These are phyloP conservation scores for Antennarius maculatus DNA, from an alignment of 2,797 vertebrate genomes.

Conservation along the genomic window DNA sequence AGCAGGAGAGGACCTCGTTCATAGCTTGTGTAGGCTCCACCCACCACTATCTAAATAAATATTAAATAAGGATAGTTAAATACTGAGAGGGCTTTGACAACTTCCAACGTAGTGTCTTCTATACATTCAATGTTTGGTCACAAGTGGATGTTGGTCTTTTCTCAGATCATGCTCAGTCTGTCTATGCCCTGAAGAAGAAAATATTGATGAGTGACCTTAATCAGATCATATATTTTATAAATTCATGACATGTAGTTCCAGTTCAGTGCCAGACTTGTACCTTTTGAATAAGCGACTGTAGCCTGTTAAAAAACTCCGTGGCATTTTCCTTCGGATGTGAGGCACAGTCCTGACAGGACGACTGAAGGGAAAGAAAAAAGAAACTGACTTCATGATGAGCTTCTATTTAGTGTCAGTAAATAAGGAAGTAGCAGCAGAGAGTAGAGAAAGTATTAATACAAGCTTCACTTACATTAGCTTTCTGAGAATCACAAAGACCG, in stretches of 20 bases:
- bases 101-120: slow-evolving; percentile 76
- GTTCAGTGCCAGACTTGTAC: slow-evolving; percentile 41
- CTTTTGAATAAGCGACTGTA: slow-evolving; percentile 70
- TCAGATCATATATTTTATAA: background rate
- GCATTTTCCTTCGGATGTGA: slow-evolving; percentile 36
- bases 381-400: background rate
- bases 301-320: slow-evolving; percentile 57
- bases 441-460: background rate
- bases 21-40: slow-evolving; percentile 36
- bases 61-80: slow-evolving; percentile 73
- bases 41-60: slow-evolving; percentile 51
- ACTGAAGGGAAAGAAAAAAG: slow-evolving; percentile 47
- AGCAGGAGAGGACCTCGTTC: slow-evolving; percentile 45
- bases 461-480: slow-evolving; percentile 39
- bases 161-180: slow-evolving; percentile 25
- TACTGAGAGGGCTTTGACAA: slow-evolving; percentile 51
- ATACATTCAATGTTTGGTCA: slow-evolving; percentile 33
- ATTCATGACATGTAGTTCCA: background rate
- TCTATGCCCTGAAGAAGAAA: slow-evolving; percentile 46
- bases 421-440: background rate
- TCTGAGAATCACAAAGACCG: slow-evolving; percentile 17
- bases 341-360: slow-evolving; percentile 57
- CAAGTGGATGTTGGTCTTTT: background rate
- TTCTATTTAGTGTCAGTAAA: background rate
- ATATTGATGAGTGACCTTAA: background rate